Base-by-base conservation (phyloP, 2,797 vertebrate genomes). In the Mastacembelus armatus region DNA sequence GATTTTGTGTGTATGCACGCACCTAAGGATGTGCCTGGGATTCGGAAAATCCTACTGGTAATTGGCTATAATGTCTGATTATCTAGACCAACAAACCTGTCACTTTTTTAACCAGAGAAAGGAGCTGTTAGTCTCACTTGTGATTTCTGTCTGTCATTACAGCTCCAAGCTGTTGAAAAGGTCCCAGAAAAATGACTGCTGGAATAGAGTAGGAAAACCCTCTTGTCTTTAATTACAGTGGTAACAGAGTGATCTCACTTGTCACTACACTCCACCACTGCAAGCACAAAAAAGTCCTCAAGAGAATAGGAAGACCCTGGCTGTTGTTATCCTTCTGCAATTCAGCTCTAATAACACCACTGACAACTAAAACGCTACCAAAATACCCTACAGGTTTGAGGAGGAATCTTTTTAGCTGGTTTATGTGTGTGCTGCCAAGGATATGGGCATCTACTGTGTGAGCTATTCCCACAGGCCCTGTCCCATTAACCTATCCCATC, bases 401-500 rank as follows among this genome's bases (percentile, higher is more conserved):
- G 48, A 66, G 10, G 36, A 59, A 55, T 39, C 16, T 47, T 69
- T 77, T 62, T 45, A 66, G 57, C 62, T 26, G 8, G n/a, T 5
- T 35, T 78, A 36, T 58, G 62, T 76, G 60, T 68, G 43, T 42
- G 44, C 61, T 78, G 79, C 63, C 55, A 58, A 76, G 58, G 61
- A 68, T 72, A 58, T 71, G 73, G 73, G 59, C 86, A 80, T 85
- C 61, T 44, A 56, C 54, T 72, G 71, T 70, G 64, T 56, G 66
- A 72, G 60, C 49, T 36, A 62, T 72, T 88, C 88, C 87, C 83
- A 65, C 47, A 35, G 69, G 83, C 64, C 62, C 47, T 84, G 86
- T 89, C 83, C 88, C 80, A 85, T 89, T 88, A 88, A 86, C 86
- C 78, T 77, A 74, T 52, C 59, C 59, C 80, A 85, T 88, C 72